phyloP scores from a whole-genome alignment of 2,888 invertebrate genomes.

The Ectemnius continuus region DNA sequence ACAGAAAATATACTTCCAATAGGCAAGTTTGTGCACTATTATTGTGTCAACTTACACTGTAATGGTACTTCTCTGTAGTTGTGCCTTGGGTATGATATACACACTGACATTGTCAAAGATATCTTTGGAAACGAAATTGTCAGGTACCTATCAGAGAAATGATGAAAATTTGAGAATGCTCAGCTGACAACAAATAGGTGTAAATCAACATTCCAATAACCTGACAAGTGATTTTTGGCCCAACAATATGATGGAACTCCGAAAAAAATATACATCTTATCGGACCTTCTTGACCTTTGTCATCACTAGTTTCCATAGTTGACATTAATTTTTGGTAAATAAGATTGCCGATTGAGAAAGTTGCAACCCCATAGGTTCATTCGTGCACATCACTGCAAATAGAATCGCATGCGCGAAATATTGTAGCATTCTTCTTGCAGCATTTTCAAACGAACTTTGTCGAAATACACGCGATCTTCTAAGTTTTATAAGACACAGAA shows the following conservation, averaged over 20 bases:
- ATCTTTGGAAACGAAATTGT: slow-evolving; percentile 94
- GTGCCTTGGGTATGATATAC: slow-evolving; percentile 96
- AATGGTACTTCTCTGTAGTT: slow-evolving; percentile 92
- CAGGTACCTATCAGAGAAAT: slow-evolving; percentile 85
- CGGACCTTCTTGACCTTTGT: slow-evolving; percentile 85
- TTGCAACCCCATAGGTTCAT: no score
- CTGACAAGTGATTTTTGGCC: slow-evolving; percentile 92
- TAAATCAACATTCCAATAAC: slow-evolving; percentile 77
- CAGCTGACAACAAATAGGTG: not conserved
- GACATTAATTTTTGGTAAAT: no score
- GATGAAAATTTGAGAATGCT: slow-evolving; percentile 2
- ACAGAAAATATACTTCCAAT: not conserved
- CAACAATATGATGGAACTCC: slow-evolving; percentile 87
- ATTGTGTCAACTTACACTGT: slow-evolving; percentile 86
- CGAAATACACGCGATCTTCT: no score
- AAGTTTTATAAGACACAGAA: no score
- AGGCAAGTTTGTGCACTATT: not conserved
- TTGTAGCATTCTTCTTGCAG: no score
- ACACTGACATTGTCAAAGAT: slow-evolving; percentile 95
- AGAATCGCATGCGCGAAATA: no score
- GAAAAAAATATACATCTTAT: slow-evolving; percentile 91
- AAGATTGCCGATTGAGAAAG: no score
- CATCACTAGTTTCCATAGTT: slow-evolving; percentile 45
- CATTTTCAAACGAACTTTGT: no score
- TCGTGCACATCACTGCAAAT: no score